A percentile compares a stretch with the other conserved stretches of the same genome.
phyloP scores from a whole-genome alignment of 2,113 vertebrate genomes.

The Aldabrachelys gigantea region DNA sequence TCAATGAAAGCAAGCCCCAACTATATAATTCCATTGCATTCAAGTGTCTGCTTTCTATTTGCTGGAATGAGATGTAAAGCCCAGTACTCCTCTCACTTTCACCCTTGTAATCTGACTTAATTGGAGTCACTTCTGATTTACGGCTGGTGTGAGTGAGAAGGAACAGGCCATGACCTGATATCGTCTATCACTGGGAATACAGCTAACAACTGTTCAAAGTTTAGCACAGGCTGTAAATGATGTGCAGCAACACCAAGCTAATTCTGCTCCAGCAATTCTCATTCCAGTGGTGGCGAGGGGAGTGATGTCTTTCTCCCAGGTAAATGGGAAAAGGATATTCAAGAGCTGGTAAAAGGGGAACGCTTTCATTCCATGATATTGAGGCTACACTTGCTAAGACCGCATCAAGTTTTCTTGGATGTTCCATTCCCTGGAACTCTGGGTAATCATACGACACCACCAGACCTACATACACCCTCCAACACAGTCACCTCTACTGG shows the following conservation, averaged over 20 bases:
- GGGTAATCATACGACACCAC: neutral
- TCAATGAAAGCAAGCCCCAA: neutral
- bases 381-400: neutral
- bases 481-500: neutral
- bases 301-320: neutral
- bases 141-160: slow-evolving; percentile 7
- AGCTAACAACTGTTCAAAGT: neutral
- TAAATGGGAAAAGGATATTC: neutral
- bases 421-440: neutral
- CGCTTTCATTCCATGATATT: neutral
- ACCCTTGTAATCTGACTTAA: neutral
- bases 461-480: neutral
- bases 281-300: neutral
- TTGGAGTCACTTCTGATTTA: neutral
- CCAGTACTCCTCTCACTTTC: neutral
- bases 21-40: neutral
- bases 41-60: fast-evolving
- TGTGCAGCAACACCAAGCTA: neutral
- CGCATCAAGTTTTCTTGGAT: too few relatives aligned
- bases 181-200: neutral
- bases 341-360: neutral
- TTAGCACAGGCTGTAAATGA: neutral
- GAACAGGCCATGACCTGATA: neutral
- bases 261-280: neutral
- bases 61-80: neutral